Conservation (phyloP, 1,140 invertebrate genomes). For the Formica selysi region DNA sequence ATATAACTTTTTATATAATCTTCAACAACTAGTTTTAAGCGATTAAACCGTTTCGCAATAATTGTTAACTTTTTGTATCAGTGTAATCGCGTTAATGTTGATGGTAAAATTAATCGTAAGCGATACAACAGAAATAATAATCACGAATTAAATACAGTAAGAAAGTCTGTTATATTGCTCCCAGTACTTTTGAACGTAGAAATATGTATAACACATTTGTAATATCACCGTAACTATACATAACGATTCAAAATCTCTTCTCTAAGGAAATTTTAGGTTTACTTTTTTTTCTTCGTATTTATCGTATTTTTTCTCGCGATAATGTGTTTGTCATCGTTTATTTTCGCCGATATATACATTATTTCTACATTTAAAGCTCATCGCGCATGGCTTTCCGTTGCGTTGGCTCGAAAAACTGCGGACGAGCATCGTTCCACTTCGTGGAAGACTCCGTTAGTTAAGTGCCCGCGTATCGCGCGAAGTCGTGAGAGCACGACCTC, state of each 20-base stretch:
- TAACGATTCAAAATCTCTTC: constrained; percentile 2
- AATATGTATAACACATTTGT: not conserved
- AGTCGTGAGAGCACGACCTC: constrained; percentile 72
- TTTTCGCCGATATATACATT: not conserved
- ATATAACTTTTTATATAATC: not conserved
- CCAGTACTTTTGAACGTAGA: not conserved
- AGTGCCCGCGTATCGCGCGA: constrained; percentile 68
- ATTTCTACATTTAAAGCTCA: not conserved
- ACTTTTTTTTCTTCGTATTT: not conserved
- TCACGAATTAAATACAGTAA: not conserved
- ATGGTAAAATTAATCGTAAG: not conserved
- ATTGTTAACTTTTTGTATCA: not conserved
- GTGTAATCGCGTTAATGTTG: not conserved
- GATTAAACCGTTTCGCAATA: not conserved
- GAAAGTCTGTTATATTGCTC: not conserved
- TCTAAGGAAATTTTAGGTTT: not conserved
- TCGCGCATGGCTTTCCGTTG: constrained; percentile 3
- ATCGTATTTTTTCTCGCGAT: not conserved
- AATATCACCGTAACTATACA: not conserved
- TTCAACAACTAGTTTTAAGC: not conserved
- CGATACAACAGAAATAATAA: not conserved
- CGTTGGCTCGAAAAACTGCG: constrained; percentile 62
- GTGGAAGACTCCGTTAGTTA: constrained; percentile 72
- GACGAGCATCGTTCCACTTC: constrained; percentile 70
- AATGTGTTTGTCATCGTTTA: not conserved